Conservation (phyloP, 2,888 invertebrate species). For the Agriopis marginaria region DNA sequence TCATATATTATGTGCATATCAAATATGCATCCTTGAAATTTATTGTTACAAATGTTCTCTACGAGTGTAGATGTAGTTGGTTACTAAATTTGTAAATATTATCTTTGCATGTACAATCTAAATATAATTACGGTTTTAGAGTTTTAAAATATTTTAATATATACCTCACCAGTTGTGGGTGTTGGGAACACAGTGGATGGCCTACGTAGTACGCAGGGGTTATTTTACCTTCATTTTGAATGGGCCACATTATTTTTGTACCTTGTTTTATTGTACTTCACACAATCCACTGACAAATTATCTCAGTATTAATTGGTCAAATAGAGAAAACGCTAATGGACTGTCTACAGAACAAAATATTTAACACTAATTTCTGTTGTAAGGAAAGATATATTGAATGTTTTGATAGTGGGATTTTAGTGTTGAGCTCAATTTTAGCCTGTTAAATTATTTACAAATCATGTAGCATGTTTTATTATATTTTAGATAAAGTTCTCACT, state of each 20-base stretch:
- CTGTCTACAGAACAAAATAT: constrained; percentile 25
- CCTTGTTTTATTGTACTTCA: constrained; percentile 52
- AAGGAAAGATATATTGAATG: constrained; percentile 43
- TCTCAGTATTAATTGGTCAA: constrained; percentile 62
- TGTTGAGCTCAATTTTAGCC: constrained; percentile 60
- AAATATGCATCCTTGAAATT: constrained; percentile 66
- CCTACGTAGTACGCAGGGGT: constrained; percentile 59
- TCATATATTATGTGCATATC: constrained; percentile 67
- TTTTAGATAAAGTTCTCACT: constrained; percentile 43
- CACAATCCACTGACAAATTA: constrained; percentile 59
- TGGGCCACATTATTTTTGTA: constrained; percentile 64
- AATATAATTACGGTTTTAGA: constrained; percentile 52
- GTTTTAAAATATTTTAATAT: constrained; percentile 46
- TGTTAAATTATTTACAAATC: constrained; percentile 42
- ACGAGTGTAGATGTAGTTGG: constrained; percentile 53
- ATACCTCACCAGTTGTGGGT: constrained; percentile 55
- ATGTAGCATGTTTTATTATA: constrained; percentile 39
- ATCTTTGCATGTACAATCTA: constrained; percentile 69
- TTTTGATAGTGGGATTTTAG: constrained; percentile 45
- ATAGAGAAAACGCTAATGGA: constrained; percentile 36
- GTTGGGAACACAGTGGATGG: constrained; percentile 56
- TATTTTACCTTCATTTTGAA: constrained; percentile 41
- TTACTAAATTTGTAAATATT: constrained; percentile 69
- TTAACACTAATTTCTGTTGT: constrained; percentile 43
- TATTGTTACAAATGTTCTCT: constrained; percentile 69